Conservation (phyloP, 2,113 vertebrate species). For the Progne subis region DNA sequence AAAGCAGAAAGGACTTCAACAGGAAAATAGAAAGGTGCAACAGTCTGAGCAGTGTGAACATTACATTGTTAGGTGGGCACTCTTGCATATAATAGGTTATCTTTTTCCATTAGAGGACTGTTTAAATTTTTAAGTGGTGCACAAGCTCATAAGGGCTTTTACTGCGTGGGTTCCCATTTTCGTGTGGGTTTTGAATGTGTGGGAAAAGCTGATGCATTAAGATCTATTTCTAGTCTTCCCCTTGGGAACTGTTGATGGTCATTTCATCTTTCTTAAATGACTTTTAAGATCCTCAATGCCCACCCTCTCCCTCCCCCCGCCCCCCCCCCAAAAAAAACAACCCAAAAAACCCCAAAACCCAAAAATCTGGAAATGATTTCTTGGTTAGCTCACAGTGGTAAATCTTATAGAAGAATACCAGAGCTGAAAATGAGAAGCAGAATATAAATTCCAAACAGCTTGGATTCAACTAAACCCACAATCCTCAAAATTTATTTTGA, state of each 20-base stretch:
- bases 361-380: background rate
- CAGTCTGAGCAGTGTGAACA: background rate
- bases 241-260: slow-evolving; percentile 47
- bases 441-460: slow-evolving; percentile 56
- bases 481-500: slow-evolving; percentile 31
- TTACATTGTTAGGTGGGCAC: background rate
- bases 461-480: slow-evolving; percentile 18
- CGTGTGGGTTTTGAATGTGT: slow-evolving; percentile 21
- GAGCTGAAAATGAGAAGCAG: background rate
- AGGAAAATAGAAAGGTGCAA: background rate
- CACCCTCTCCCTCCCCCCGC: fast-evolving
- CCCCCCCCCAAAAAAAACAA: background rate
- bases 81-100: background rate
- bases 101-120: background rate
- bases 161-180: background rate
- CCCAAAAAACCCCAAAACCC: background rate
- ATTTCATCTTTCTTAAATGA: slow-evolving; percentile 71
- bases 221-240: slow-evolving; percentile 38
- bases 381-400: slow-evolving; percentile 34
- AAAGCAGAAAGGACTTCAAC: background rate
- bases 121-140: slow-evolving; percentile 5
- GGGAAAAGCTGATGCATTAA: slow-evolving; percentile 34
- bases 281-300: slow-evolving; percentile 16
- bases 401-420: slow-evolving; percentile 49
- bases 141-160: background rate